These are phyloP conservation scores for Phylloscopus trochilus DNA, from an alignment of 2,113 vertebrate genomes.

Conservation along the genomic window DNA sequence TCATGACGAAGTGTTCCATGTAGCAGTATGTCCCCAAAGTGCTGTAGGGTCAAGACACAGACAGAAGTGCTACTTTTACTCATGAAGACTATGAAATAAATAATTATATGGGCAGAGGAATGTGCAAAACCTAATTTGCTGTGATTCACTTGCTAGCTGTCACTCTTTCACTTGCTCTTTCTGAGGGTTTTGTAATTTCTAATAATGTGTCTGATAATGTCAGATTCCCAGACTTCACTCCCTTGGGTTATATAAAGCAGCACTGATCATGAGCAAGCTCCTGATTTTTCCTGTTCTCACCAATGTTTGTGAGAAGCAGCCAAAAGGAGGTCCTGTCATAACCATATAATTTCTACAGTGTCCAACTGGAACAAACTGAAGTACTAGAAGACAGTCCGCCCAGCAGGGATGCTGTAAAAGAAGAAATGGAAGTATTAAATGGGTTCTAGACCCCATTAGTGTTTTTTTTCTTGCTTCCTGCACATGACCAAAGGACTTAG, in stretches of 20 bases:
- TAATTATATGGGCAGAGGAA: not conserved
- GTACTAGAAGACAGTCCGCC: not conserved
- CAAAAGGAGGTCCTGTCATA: not conserved
- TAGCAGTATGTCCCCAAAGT: not conserved
- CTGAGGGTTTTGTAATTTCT: not conserved
- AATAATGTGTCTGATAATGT: not conserved
- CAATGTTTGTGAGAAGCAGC: not conserved
- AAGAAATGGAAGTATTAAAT: not conserved
- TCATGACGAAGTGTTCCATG: not conserved
- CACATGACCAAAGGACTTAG: not conserved
- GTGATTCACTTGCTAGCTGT: not conserved
- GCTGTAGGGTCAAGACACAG: not conserved
- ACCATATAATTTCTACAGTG: not conserved
- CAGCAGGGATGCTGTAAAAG: not conserved
- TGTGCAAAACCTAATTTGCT: not conserved
- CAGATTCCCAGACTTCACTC: not conserved
- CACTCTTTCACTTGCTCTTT: not conserved
- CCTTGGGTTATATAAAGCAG: not conserved
- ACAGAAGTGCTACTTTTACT: not conserved
- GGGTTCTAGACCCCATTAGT: not conserved
- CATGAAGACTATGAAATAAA: not conserved
- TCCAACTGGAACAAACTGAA: not conserved
- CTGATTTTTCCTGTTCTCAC: not conserved
- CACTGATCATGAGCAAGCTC: not conserved
- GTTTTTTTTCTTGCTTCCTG: not conserved